These are phyloP conservation scores for Frieseomelitta varia DNA, from an alignment of 1,140 invertebrate genomes.

Conservation along the genomic window DNA sequence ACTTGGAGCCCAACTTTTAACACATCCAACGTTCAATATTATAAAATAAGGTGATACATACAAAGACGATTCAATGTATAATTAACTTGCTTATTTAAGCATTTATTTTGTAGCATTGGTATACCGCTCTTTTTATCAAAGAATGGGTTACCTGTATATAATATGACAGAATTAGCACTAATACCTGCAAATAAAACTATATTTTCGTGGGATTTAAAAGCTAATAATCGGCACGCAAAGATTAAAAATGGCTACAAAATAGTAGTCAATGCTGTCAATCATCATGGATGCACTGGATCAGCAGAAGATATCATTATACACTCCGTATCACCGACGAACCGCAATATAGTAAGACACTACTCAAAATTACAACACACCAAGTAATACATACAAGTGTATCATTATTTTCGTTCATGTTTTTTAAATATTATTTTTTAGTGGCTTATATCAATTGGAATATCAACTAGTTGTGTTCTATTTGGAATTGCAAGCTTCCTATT, in stretches of 20 bases:
- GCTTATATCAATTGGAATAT: constrained; percentile 36
- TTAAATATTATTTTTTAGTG: constrained; percentile 39
- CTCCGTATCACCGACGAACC: constrained; percentile 2
- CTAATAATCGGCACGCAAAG: constrained; percentile 41
- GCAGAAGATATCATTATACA: constrained; percentile 58
- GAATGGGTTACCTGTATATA: constrained; percentile 71
- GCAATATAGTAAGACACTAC: constrained; percentile 52
- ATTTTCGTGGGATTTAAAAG: constrained; percentile 63
- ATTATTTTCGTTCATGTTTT: not conserved
- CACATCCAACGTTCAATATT: constrained; percentile 58
- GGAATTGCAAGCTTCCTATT: constrained; percentile 26
- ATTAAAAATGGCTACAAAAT: constrained; percentile 63
- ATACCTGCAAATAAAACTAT: constrained; percentile 46
- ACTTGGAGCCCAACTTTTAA: constrained; percentile 66
- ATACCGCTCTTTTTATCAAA: constrained; percentile 70
- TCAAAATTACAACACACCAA: constrained; percentile 5
- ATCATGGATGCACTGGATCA: constrained; percentile 66
- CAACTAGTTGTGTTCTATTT: constrained; percentile 35
- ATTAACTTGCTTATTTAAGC: not conserved
- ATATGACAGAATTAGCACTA: constrained; percentile 69
- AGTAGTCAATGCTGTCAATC: constrained; percentile 68
- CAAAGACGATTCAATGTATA: not conserved
- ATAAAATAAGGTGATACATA: constrained; percentile 70
- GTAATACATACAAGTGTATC: not conserved
- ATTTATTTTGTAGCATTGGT: constrained; percentile 67